Base-by-base conservation (phyloP, 2,113 vertebrate species). In the Psilopogon haemacephalus region DNA sequence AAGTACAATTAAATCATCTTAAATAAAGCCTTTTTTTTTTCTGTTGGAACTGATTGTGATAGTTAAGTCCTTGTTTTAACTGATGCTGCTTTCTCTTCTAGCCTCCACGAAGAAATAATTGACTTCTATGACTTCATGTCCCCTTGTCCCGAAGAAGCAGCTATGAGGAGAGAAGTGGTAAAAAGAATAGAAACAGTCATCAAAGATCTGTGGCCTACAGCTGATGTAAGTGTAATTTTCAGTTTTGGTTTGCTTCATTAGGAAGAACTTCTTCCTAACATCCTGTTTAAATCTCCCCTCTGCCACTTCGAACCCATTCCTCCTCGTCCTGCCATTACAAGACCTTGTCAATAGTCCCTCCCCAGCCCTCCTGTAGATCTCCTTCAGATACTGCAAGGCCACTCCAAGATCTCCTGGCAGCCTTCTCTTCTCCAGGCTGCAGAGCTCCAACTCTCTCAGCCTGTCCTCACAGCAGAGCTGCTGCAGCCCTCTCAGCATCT, bases 121-220 rank as follows among this genome's bases (percentile, higher is more conserved):
- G 99, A 99, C 90, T 99, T 99, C 95, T 99, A 99, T 97, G 98
- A 99, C 96, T 99, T 99, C 97, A 99, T 99, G 98, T 99, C 98
- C 73, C 99, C 99, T 72, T 98, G 98, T 92, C 98, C 98, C 15
- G 99, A 99, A 95, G 99, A 99, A 97, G 99, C 98, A 77, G 98
- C 98, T 62, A 99, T 99, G 99, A 98, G 99, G 91, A 98, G 98
- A 91, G 99, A 99, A 96, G 99, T 99, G 74, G 99, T 99, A 58
- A 98, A 98, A 85, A 98, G 99, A 88, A 99, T 99, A 95, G 98
- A 99, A 97, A 98, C 95, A 2, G 98, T 99, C 94, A 99, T 99
- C 90, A 99, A 99, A 95, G 99, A 99, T 91, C 99, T 99, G 50
- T 99, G 99, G 99, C 99, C 99, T 37, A 97, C 98, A 8, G 99